phyloP scores from a whole-genome alignment of 1,140 invertebrate species.

The Caenorhabditis latens region DNA sequence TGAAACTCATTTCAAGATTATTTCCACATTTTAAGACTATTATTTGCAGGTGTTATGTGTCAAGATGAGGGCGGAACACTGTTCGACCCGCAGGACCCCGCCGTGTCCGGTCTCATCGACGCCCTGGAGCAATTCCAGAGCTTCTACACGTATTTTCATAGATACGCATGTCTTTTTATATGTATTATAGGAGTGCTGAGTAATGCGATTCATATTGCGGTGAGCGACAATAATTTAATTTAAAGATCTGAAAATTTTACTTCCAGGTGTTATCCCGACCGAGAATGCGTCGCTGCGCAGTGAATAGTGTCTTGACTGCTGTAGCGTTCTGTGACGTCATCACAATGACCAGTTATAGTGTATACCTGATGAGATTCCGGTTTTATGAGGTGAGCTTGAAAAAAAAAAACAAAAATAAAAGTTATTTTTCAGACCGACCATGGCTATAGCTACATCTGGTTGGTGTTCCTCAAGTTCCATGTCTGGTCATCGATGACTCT shows the following conservation, averaged over 20 bases:
- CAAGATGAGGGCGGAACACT: conserved; percentile 48
- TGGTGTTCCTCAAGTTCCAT: conserved; percentile 66
- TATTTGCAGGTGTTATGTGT: conserved; percentile 52
- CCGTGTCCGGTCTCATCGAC: conserved; percentile 1
- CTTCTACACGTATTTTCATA: conserved; percentile 81
- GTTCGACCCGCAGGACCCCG: conserved; percentile 46
- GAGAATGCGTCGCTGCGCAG: conserved; percentile 66
- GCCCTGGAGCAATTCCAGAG: conserved; percentile 55
- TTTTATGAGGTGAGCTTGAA: conserved; percentile 64
- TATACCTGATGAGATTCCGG: conserved; percentile 68
- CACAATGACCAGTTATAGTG: conserved; percentile 68
- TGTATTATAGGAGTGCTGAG: conserved; percentile 89
- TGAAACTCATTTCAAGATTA: too few relatives aligned
- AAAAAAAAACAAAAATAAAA: neutral
- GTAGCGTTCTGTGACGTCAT: conserved; percentile 70
- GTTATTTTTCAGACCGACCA: conserved; percentile 57
- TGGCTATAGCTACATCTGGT: conserved; percentile 68
- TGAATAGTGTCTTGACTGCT: conserved; percentile 68
- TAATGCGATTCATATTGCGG: conserved; percentile 88
- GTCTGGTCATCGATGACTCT: conserved; percentile 67
- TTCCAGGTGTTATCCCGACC: conserved; percentile 84
- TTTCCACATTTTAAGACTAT: too few relatives aligned
- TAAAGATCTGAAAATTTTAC: neutral
- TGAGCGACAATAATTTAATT: neutral
- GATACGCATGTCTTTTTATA: conserved; percentile 84